phyloP scores from a whole-genome alignment of 2,797 vertebrate species.

The Chrysocyon brachyurus region DNA sequence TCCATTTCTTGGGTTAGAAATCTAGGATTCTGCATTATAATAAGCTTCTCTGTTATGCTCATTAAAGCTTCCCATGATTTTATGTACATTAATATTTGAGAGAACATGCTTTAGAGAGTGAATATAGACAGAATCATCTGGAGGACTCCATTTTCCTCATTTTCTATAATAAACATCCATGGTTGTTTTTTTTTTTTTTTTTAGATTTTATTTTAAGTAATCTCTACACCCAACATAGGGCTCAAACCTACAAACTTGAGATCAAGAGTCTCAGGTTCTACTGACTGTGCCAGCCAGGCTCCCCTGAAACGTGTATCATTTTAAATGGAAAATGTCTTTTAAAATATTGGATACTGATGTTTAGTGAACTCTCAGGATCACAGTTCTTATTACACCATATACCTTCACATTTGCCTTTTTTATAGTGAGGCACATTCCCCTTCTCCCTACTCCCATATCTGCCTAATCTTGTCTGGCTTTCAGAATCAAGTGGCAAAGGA shows the following conservation, averaged over 20 bases:
- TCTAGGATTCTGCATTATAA: background rate
- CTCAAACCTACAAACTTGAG: background rate
- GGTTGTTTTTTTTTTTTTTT: background rate
- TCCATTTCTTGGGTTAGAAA: background rate
- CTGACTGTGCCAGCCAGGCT: background rate
- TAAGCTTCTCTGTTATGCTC: background rate
- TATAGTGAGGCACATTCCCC: background rate
- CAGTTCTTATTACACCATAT: background rate
- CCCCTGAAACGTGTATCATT: background rate
- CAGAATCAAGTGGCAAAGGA: constrained; percentile 4
- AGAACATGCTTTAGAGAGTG: background rate
- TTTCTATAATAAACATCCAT: background rate
- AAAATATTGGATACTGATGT: background rate
- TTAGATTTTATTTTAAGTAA: background rate
- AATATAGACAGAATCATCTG: background rate
- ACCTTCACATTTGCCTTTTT: background rate
- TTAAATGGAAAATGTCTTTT: background rate
- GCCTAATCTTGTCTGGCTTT: background rate
- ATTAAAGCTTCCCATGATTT: background rate
- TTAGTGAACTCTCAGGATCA: background rate
- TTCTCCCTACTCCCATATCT: background rate
- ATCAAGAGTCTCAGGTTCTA: background rate
- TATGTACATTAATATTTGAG: background rate
- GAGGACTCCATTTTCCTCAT: background rate
- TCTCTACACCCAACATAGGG: background rate